Conservation (phyloP, 2,113 vertebrate species). For the Sapayoa aenigma region DNA sequence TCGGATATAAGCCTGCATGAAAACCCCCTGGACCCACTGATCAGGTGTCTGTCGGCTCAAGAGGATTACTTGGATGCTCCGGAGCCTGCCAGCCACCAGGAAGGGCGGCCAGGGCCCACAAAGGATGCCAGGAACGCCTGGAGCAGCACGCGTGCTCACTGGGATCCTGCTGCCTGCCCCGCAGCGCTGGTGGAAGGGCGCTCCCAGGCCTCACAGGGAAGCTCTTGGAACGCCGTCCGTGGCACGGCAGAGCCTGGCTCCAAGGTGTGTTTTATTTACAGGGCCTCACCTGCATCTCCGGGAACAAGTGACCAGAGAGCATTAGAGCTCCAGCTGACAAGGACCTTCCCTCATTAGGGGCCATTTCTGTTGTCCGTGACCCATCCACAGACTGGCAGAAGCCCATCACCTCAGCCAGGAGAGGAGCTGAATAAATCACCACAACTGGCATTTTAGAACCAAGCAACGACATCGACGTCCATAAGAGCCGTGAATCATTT, state of each 20-base stretch:
- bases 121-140: neutral
- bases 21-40: neutral
- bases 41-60: constrained; percentile 3
- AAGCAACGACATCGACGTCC: neutral
- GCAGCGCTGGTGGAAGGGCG: rapidly evolving
- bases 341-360: neutral
- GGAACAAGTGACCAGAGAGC: neutral
- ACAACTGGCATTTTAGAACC: neutral
- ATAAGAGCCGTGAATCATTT: neutral
- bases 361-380: neutral
- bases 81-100: neutral
- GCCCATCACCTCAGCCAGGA: rapidly evolving
- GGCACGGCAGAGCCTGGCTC: neutral
- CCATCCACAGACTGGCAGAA: neutral
- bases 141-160: neutral
- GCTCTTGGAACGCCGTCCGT: rapidly evolving
- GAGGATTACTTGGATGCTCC: neutral
- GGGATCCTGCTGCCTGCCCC: neutral
- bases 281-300: neutral
- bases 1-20: constrained; percentile 63
- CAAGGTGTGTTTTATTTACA: neutral
- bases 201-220: neutral
- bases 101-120: neutral
- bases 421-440: neutral
- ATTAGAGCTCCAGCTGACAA: neutral